Evolutionary conservation across 2,888 invertebrate genomes (phyloP).

Genomic region (Athalia cordata): DNA sequence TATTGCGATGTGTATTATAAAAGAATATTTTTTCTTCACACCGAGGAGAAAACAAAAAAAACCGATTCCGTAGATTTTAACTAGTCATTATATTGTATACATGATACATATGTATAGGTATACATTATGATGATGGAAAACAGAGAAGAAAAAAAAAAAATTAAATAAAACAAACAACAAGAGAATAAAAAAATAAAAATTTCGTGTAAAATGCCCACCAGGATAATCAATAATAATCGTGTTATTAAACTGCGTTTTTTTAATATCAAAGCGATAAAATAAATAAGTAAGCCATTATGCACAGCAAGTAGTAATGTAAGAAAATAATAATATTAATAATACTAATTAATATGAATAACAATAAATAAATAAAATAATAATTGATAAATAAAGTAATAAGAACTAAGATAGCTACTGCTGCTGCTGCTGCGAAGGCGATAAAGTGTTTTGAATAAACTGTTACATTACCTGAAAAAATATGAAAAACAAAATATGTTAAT

Average conservation of each 20-base stretch:
- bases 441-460: conserved; percentile 73
- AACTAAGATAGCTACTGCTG: neutral
- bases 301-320: conserved; percentile 62
- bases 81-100: neutral
- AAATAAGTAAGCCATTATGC: too few relatives aligned
- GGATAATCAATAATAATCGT: conserved; percentile 72
- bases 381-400: neutral
- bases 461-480: conserved; percentile 67
- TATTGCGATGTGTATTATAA: too few relatives aligned
- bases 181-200: conserved; percentile 33
- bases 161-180: conserved; percentile 32
- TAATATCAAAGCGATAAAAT: conserved; percentile 68
- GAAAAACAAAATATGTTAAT: neutral
- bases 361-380: neutral
- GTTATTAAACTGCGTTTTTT: conserved; percentile 72
- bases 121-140: conserved; percentile 14
- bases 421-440: conserved; percentile 54
- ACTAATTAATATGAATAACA: neutral
- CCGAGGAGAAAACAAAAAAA: too few relatives aligned
- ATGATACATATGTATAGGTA: neutral
- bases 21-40: too few relatives aligned
- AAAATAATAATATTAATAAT: conserved; percentile 3
- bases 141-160: conserved; percentile 44
- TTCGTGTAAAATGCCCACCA: conserved; percentile 46
- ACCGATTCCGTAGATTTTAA: conserved; percentile 9